Evolutionary conservation across 37 sponge, comb jelly and placozoan species (phyloP), one percentile per base, ranked within the genome.

Genomic region (Beroe ovata): DNA sequence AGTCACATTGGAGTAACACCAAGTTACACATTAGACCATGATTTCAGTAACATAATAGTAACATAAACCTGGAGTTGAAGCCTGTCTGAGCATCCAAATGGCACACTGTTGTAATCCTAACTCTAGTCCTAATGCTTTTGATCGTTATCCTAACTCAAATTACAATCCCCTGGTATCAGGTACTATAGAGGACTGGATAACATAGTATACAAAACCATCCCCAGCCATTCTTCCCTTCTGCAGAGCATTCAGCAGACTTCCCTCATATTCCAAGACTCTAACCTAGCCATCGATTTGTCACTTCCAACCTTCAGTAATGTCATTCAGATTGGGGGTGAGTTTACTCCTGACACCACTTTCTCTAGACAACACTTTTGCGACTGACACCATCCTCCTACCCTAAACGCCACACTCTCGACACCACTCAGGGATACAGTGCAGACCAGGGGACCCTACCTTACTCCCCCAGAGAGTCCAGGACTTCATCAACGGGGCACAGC

Each of bases 241-340:
- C 36, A 77, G 3, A 77, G 84, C 28, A 32, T 36, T 25, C 84
- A 77, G 28, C 23, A 40, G 20, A 36, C 54, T 41, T 77, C 84
- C 25, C 25, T 42, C 1, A 42, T 77, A 21, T 11, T 77, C 28
- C 54, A 39, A 29, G 84, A 77, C 54, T 20, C 84, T 39, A 77
- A 77, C 28, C 54, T 77, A 3, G 84, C 38, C 38, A 42, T 77
- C 1, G 84, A 77, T 25, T 54, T 77, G 22, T 25, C 84, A 18
- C 84, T 77, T 1, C 84, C 84, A 22, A 77, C 84, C 28, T 77
- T 77, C 38, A 42, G 28, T 40, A 39, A n/a, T 19, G 84, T 77
- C 84, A 40, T 77, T 11, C 42, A n/a, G 16, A 77, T 77, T 36
- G 84, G 84, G 14, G 84, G 84, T 77, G 3, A 25, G 54, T 71